Base-by-base conservation (phyloP, 2,888 invertebrate genomes). In the Xiphydria camelus region DNA sequence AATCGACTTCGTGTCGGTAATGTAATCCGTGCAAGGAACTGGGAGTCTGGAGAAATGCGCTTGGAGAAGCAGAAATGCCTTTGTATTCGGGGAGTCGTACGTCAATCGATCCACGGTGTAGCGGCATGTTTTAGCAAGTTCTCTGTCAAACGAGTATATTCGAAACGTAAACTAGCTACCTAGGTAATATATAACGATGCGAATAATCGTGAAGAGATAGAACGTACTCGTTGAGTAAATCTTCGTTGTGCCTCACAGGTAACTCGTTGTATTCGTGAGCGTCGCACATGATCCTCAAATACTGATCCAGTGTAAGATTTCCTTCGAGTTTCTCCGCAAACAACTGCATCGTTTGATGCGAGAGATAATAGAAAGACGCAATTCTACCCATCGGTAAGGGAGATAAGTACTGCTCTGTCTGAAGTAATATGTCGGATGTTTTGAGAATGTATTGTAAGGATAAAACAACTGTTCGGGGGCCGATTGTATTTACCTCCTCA, bases 211-310 rank as follows among this genome's bases (percentile, higher is more conserved):
- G 7, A n/a, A n/a, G n/a, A n/a, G n/a, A n/a, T n/a, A n/a, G n/a
- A n/a, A 69, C 79, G 69, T 75, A 93, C 91, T 87, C 89, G 73
- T 99, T 99, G 31, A 91, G 81, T 49, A 88, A 78, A 70, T 99
- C 98, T 76, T 99, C 99, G 70, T 99, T 99, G 73, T 99, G 99
- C 39, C 99, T 82, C 2, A 99, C 98, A 1, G 99, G 99, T 54
- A 99, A 81, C 60, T 96, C 89, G 45, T 88, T 86, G 68, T 95
- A 92, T 64, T 99, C 99, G 57, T 92, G 84, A 1, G 89, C 86
- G 71, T 93, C 88, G 20, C 91, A 85, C 67, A 99, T 79, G 4
- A 92, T 82, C 22, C 84, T 77, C 29, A 99, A 73, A 41, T 96
- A 78, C 12, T 91, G 86, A 43, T 89, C 86, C 0, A 89, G 74